A percentile compares a stretch with the other conserved stretches of the same genome.
phyloP scores from a whole-genome alignment of 2,888 invertebrate species.

The Lasioglossum morio region DNA sequence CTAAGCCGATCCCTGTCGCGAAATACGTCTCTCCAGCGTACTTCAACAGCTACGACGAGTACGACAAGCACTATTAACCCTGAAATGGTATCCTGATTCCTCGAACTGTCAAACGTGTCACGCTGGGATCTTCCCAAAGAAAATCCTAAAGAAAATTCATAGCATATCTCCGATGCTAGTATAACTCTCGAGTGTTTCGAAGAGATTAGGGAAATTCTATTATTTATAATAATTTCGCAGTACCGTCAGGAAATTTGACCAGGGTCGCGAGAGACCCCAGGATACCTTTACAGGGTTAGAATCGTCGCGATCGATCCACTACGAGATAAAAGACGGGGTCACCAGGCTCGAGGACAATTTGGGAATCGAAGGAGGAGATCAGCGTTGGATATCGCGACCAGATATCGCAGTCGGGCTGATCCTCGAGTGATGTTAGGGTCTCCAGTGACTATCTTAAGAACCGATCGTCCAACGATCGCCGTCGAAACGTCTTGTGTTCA shows the following conservation, averaged over 20 bases:
- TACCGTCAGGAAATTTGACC: neutral
- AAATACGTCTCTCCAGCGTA: slow-evolving; percentile 78
- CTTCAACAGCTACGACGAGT: slow-evolving; percentile 77
- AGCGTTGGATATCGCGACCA: slow-evolving; percentile 3
- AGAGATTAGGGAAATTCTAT: neutral
- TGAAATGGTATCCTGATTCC: slow-evolving; percentile 1
- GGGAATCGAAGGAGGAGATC: neutral
- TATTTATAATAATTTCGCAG: neutral
- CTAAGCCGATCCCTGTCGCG: slow-evolving; percentile 75
- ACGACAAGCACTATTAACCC: slow-evolving; percentile 74
- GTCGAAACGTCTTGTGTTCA: neutral
- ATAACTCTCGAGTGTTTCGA: neutral
- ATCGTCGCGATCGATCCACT: neutral
- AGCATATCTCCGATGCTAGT: neutral
- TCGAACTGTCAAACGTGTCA: neutral
- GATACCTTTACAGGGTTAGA: slow-evolving; percentile 3
- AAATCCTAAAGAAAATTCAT: neutral
- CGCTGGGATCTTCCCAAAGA: neutral
- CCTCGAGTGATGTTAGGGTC: neutral
- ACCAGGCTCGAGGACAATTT: neutral
- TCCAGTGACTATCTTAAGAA: neutral
- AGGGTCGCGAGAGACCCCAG: neutral
- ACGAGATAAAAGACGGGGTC: slow-evolving; percentile 8
- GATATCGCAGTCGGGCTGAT: neutral
- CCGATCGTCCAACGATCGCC: neutral